Base-by-base conservation (phyloP, 2,888 invertebrate genomes). In the Agrenia bidenticulata region DNA sequence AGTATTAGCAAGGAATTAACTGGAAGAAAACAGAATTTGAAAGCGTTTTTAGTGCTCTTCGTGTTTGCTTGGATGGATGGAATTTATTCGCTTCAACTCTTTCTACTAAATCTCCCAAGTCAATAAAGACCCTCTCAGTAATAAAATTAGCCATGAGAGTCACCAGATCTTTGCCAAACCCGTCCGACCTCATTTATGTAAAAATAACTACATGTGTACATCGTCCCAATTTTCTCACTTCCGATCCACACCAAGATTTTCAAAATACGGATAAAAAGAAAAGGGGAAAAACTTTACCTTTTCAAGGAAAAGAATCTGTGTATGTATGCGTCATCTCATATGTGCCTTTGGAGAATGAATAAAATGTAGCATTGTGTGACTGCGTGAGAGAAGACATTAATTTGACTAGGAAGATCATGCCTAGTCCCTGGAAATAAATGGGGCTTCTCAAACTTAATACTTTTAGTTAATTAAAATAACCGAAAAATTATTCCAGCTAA, bases 1-100 rank as follows among this genome's bases (percentile, higher is more conserved):
- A 72, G 72, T 72, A 72, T 72, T 72, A 72, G 65, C 60, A 56
- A 63, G 66, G 72, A 72, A 72, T 72, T 69, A 72, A 72, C 64
- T 66, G 64, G 61, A n/a, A 55, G 63, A 66, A 32, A 61, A 41
- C 61, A 64, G 63, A 64, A 68, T 70, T 63, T 61, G 63, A 68
- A 64, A 58, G 58, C 45, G 56, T 63, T 62, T 63, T 45, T 56
- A 45, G 21, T 66, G 49, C 60, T 64, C 57, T 23, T 61, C 56
- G n/a, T 24, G 7, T 19, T 51, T 11, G 2, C 55, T 41, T n/a
- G 19, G 17, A 21, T 21, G 19, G 50, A 60, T 56, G 61, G 60
- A 64, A 58, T 58, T 45, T 45, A 42, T 45, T 45, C 26, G 15
- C 21, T 58, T 19, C 50, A 60, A 60, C 50, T 50, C 50, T n/a